Base-by-base conservation (phyloP, 2,888 invertebrate genomes). In the Sinodicranocentrus sp. region DNA sequence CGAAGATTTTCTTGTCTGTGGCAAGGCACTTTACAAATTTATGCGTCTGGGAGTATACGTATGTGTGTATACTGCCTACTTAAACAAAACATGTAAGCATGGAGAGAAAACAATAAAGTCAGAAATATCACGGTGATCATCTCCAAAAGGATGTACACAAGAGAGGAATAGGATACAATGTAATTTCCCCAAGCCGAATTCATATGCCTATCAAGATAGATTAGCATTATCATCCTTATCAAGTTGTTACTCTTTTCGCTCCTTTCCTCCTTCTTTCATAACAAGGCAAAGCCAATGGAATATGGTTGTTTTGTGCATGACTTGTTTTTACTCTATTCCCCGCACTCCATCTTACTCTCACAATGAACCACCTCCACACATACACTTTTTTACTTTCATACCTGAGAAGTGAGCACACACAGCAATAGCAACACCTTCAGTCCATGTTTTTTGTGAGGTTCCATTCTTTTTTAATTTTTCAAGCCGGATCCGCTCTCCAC, bases 171-270 rank as follows among this genome's bases (percentile, higher is more conserved):
- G 26, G 59, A 68, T 59, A 54, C 76, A 76, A 67, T 65, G 57
- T 19, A 77, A 76, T 77, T 77, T 77, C 68, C 68, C 19, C 48
- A 67, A 67, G 57, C 44, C 28, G 39, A 39, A 70, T 67, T 77
- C 67, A 57, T 19, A 77, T 59, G 63, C 70, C 61, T 44, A 70
- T 78, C 59, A 71, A 78, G 48, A 21, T 21, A 21, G 25, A 65
- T 68, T 43, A 65, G 17, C 19, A 68, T 77, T 77, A 48, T 54
- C 54, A 13, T 76, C n/a, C 44, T 63, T 65, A 76, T 65, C 39
- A 33, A 15, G 21, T 23, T 59, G 59, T 59, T 72, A 72, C 39
- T 57, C 26, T 63, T 33, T n/a, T 63, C 17, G 63, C 63, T 63
- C 23, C 63, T 39, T 3, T 3, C 33, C 63, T 26, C 17, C 23